These are phyloP conservation scores for Astropecten irregularis DNA, from an alignment of 53 echinoderm and acorn worm genomes.

Conservation along the genomic window DNA sequence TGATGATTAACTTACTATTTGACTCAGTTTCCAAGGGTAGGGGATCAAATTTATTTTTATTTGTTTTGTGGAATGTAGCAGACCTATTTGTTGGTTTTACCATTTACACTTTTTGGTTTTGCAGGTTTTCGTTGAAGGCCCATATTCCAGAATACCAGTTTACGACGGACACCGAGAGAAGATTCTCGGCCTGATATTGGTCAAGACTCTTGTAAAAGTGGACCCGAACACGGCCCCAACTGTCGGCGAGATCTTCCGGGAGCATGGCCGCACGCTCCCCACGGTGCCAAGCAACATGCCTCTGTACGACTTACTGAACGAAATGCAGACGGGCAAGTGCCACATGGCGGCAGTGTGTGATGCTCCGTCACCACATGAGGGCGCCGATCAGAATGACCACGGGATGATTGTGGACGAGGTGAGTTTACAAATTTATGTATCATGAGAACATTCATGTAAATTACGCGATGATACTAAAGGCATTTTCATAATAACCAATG, in stretches of 20 bases:
- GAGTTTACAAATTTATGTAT: too few species aligned
- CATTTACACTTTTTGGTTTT: too few species aligned
- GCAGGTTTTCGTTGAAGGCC: slow-evolving; percentile 69
- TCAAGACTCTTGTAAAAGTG: slow-evolving; percentile 79
- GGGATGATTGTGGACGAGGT: too few species aligned
- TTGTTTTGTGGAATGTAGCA: too few species aligned
- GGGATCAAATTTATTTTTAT: too few species aligned
- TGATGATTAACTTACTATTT: too few species aligned
- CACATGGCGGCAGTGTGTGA: slow-evolving; percentile 70
- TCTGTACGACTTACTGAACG: slow-evolving; percentile 80
- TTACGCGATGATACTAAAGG: too few species aligned
- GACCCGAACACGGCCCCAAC: slow-evolving; percentile 65
- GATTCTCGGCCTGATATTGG: slow-evolving; percentile 71
- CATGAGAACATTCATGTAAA: too few species aligned
- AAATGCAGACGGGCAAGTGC: slow-evolving; percentile 78
- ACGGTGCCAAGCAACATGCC: slow-evolving; percentile 62
- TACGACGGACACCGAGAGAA: slow-evolving; percentile 65
- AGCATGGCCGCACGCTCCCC: slow-evolving; percentile 75
- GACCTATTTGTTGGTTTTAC: too few species aligned
- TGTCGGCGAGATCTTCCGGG: slow-evolving; percentile 57
- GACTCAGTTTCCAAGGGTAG: too few species aligned
- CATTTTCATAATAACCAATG: too few species aligned
- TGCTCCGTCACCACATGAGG: background rate
- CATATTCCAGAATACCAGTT: slow-evolving; percentile 78
- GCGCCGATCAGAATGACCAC: background rate